Evolutionary conservation across 2,888 invertebrate genomes (phyloP), one percentile per base, ranked within the genome.

Genomic region (Periphyllus acericola): DNA sequence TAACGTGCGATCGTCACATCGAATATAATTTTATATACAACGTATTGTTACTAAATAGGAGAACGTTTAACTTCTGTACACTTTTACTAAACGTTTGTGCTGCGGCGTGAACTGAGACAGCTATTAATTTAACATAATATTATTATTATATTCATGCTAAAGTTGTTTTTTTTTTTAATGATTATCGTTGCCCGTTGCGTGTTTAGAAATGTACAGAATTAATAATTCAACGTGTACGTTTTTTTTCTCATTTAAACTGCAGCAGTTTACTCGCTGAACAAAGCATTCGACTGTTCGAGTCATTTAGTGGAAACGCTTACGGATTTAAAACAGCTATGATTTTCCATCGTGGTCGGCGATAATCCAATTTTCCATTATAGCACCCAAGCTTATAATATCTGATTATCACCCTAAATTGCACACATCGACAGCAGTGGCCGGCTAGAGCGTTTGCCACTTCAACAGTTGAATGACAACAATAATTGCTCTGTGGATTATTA

Each of bases 341-440:
- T 87, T 87, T 60, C 66, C 29, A 29, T 74, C 80, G 34, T 25
- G 32, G 29, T 74, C 55, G 29, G 36, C 60, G 87, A 60, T 87
- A 87, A 87, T 87, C 87, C 87, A 87, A 87, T 87, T 87, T 87
- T 75, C 80, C 80, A 80, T 81, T 74, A 80, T 40, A 81, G 11
- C n/a, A 25, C 68, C 71, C 76, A 25, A 79, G 72, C 71, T 72
- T 80, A 60, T 74, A 78, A 60, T 74, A 78, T 74, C 79, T 81
- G 81, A 87, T 80, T 74, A 81, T 72, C 87, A 74, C 79, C 87
- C 87, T 87, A 86, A 78, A 87, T 74, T 80, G 68, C 80, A 87
- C 87, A 87, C 80, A 55, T 74, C 80, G 46, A 80, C 60, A 32
- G 60, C 34, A 75, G 11, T n/a, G 29, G 3, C 25, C 25, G 19